phyloP scores from a whole-genome alignment of 2,888 invertebrate genomes.

The Zygogramma bicolorata region DNA sequence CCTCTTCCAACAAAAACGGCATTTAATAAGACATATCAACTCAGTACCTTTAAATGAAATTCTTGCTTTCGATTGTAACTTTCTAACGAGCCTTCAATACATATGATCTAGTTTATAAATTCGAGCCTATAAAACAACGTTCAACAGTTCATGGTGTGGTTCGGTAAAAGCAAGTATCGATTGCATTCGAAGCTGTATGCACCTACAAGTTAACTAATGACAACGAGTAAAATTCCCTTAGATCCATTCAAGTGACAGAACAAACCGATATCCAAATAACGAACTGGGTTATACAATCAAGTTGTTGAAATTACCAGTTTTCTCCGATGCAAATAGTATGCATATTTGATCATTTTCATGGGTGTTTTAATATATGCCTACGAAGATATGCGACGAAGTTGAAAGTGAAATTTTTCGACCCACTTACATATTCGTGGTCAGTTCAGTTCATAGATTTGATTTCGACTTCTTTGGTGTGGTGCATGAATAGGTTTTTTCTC shows the following conservation, averaged over 20 bases:
- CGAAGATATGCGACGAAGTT: not conserved
- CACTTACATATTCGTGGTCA: not conserved
- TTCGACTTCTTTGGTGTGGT: not conserved
- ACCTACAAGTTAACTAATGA: not conserved
- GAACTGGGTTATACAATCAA: not conserved
- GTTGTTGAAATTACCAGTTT: not conserved
- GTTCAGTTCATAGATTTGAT: not conserved
- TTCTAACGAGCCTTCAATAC: no score
- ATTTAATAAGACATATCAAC: no score
- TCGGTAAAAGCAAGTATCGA: not conserved
- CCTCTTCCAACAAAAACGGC: no score
- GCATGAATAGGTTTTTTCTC: no score
- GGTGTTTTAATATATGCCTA: not conserved
- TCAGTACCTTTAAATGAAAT: no score
- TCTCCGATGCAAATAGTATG: constrained; percentile 11
- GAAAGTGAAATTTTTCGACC: constrained; percentile 13
- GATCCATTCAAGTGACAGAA: not conserved
- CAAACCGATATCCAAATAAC: not conserved
- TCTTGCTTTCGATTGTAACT: no score
- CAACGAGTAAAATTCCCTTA: no score
- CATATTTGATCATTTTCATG: constrained; percentile 6
- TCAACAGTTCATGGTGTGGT: no score
- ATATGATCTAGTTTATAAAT: no score
- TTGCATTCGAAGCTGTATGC: not conserved
- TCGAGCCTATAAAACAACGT: no score